Percentiles rank a stretch among this genome's conserved stretches.
These are phyloP conservation scores for Hypomecis punctinalis DNA, from an alignment of 2,888 invertebrate genomes.

Conservation along the genomic window DNA sequence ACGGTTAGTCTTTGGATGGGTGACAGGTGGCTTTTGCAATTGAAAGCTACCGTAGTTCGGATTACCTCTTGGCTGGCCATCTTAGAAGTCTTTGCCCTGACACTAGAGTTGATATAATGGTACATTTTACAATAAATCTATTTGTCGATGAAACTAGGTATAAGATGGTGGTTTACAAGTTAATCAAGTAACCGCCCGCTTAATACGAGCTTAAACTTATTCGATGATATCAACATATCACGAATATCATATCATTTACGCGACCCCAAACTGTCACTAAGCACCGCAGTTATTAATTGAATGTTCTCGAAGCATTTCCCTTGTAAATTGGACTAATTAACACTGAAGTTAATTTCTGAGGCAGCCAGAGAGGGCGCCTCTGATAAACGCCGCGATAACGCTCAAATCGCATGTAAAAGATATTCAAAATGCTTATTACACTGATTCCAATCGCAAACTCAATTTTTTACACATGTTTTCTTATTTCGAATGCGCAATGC, in stretches of 20 bases:
- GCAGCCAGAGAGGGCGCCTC: conserved; percentile 32
- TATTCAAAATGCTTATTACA: conserved; percentile 33
- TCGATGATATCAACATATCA: conserved; percentile 24
- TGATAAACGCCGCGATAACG: conserved; percentile 42
- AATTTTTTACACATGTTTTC: conserved; percentile 30
- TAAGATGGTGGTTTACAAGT: too few relatives aligned
- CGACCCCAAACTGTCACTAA: conserved; percentile 37
- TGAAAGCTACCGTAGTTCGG: too few relatives aligned
- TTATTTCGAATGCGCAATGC: conserved; percentile 29
- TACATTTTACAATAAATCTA: too few relatives aligned
- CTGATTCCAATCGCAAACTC: conserved; percentile 39
- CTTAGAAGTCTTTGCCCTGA: too few relatives aligned
- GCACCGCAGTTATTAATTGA: conserved; percentile 39
- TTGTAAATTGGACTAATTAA: conserved; percentile 44
- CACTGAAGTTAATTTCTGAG: conserved; percentile 42
- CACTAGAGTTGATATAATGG: too few relatives aligned
- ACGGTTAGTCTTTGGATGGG: too few relatives aligned
- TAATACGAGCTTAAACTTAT: background rate
- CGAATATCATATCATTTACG: conserved; percentile 23
- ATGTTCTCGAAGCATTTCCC: conserved; percentile 37
- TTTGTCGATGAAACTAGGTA: too few relatives aligned
- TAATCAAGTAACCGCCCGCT: too few relatives aligned
- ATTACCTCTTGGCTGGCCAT: too few relatives aligned
- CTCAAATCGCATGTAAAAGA: conserved; percentile 38
- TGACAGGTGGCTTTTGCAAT: too few relatives aligned